Percentiles rank a stretch among this genome's conserved stretches.
Conservation (phyloP, 2,888 invertebrate species). For the Clepsis dumicolana region DNA sequence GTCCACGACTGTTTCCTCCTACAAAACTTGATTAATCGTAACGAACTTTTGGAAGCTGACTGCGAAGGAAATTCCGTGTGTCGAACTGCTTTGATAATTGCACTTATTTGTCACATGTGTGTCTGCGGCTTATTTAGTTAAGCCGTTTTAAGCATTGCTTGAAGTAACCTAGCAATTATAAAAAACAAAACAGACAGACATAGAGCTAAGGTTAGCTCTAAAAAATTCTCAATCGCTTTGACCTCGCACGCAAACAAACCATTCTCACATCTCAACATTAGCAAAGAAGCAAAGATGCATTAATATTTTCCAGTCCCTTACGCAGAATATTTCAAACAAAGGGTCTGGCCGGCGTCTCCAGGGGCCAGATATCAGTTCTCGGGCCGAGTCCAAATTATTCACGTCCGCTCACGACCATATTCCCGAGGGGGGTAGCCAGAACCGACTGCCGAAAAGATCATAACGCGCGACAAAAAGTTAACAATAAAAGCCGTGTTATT, state of each 20-base stretch:
- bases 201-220: no score
- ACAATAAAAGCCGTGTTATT: not conserved
- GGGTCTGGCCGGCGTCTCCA: slow-evolving; percentile 1
- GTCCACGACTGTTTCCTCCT: no score
- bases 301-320: slow-evolving; percentile 13
- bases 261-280: not conserved
- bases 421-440: not conserved
- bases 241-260: not conserved
- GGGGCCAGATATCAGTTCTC: slow-evolving; percentile 14
- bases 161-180: no score
- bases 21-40: no score
- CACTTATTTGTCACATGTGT: no score
- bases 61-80: no score
- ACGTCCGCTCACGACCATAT: slow-evolving; percentile 3
- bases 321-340: slow-evolving; percentile 26
- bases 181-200: no score
- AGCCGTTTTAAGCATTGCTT: no score
- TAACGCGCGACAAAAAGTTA: slow-evolving; percentile 6
- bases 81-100: no score
- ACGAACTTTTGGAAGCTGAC: no score
- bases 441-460: slow-evolving; percentile 14
- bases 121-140: no score
- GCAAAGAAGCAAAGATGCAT: not conserved
- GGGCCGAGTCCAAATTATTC: slow-evolving; percentile 12
- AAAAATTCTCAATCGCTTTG: no score